Percentiles rank a stretch among this genome's conserved stretches.
Conservation (phyloP, 2,797 vertebrate species). For the Agapornis canus region DNA sequence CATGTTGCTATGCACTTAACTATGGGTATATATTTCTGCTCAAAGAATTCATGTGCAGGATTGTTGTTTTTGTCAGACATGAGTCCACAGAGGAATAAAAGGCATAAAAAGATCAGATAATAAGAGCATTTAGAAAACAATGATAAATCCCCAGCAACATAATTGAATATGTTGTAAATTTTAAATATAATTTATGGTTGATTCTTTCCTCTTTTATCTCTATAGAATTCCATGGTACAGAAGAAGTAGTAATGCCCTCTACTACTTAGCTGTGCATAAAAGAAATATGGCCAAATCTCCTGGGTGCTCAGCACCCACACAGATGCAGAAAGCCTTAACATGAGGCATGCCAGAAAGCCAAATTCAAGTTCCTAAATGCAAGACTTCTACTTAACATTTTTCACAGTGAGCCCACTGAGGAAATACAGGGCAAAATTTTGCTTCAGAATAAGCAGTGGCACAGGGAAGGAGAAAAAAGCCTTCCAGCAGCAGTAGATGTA, state of each 20-base stretch:
- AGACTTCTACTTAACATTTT: not conserved
- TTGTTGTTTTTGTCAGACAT: not conserved
- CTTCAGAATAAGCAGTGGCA: not conserved
- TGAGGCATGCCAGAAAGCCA: not conserved
- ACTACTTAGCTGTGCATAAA: not conserved
- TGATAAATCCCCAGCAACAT: not conserved
- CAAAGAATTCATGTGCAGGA: not conserved
- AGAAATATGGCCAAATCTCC: not conserved
- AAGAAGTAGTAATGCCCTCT: not conserved
- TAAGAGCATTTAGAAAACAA: slow-evolving; percentile 31
- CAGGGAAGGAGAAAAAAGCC: not conserved
- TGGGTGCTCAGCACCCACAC: not conserved
- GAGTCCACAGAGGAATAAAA: slow-evolving; percentile 8
- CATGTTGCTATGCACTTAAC: slow-evolving; percentile 10
- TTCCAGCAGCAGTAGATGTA: not conserved
- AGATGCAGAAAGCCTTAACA: not conserved
- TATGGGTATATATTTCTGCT: not conserved
- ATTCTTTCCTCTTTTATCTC: not conserved
- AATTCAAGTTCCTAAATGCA: not conserved
- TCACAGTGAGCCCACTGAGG: not conserved
- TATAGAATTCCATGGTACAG: not conserved
- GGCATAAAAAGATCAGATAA: slow-evolving; percentile 2
- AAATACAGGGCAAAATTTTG: not conserved
- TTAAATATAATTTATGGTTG: not conserved
- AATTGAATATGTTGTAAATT: not conserved